Evolutionary conservation across 2,113 vertebrate species (phyloP).

Genomic region (Polypterus senegalus): DNA sequence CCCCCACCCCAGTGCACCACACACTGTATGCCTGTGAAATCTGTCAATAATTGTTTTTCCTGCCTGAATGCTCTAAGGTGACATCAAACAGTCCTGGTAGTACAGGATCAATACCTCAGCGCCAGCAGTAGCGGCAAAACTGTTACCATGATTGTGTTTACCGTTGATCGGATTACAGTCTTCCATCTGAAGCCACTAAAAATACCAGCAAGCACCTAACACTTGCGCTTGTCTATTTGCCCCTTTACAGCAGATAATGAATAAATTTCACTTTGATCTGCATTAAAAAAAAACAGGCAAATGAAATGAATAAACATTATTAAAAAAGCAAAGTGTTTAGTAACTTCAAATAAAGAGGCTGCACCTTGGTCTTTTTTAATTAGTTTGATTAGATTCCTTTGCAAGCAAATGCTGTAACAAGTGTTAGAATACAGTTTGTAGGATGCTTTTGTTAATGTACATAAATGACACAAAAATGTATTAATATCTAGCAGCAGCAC

Average conservation of each 20-base stretch:
- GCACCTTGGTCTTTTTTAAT: too few species aligned
- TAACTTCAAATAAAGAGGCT: too few species aligned
- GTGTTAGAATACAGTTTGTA: slow-evolving; percentile 10
- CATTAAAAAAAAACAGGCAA: slow-evolving; percentile 21
- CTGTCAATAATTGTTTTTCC: slow-evolving; percentile 34
- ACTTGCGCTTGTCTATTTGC: slow-evolving; percentile 20
- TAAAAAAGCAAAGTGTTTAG: slow-evolving; percentile 8
- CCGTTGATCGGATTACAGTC: slow-evolving; percentile 33
- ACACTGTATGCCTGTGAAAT: slow-evolving; percentile 27
- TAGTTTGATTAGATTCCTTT: slow-evolving; percentile 18
- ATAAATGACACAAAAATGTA: too few species aligned
- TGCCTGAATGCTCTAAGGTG: slow-evolving; percentile 27
- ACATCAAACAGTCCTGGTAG: slow-evolving; percentile 44
- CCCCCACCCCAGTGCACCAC: slow-evolving; percentile 21
- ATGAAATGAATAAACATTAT: not conserved
- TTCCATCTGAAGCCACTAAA: slow-evolving; percentile 31
- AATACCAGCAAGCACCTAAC: slow-evolving; percentile 15
- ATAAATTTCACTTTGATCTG: slow-evolving; percentile 20
- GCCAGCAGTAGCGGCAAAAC: slow-evolving; percentile 29
- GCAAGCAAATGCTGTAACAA: slow-evolving; percentile 25
- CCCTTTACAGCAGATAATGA: slow-evolving; percentile 17
- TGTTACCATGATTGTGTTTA: slow-evolving; percentile 39
- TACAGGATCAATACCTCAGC: slow-evolving; percentile 45
- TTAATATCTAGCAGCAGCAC: too few species aligned
- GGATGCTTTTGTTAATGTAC: too few species aligned